Evolutionary conservation across 2,888 invertebrate species (phyloP).

Genomic region (Biston stratarius): DNA sequence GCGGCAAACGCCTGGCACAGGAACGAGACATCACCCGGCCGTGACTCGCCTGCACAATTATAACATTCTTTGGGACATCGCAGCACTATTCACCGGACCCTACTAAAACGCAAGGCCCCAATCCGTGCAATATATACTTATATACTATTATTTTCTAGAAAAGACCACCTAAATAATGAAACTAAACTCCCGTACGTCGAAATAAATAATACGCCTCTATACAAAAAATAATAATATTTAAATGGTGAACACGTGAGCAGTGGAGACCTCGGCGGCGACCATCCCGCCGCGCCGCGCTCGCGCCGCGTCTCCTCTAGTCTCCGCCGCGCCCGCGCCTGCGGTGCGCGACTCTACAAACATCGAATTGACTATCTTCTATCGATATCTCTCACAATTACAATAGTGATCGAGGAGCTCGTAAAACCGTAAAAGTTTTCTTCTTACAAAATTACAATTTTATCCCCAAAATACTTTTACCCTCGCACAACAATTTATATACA

Average conservation of each 20-base stretch:
- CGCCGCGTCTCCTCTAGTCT: too few relatives aligned
- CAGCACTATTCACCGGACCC: conserved; percentile 78
- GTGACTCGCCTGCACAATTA: conserved; percentile 67
- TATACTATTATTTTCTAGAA: conserved; percentile 76
- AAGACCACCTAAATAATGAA: conserved; percentile 67
- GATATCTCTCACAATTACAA: conserved; percentile 81
- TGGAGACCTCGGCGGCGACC: conserved; percentile 61
- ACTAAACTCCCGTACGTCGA: conserved; percentile 72
- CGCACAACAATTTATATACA: conserved; percentile 63
- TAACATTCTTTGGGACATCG: conserved; percentile 83
- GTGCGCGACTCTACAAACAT: conserved; percentile 40
- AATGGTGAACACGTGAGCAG: conserved; percentile 82
- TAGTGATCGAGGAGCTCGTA: conserved; percentile 80
- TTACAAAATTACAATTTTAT: conserved; percentile 79
- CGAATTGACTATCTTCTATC: conserved; percentile 72
- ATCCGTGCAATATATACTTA: conserved; percentile 76
- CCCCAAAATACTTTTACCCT: conserved; percentile 71
- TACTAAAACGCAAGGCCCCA: conserved; percentile 83
- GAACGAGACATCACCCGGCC: conserved; percentile 57
- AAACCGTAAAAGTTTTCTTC: conserved; percentile 69
- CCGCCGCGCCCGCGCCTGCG: conserved; percentile 44
- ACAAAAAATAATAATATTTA: conserved; percentile 81
- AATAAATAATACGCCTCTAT: conserved; percentile 85
- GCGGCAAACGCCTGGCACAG: conserved; percentile 39
- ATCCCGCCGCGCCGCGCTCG: conserved; percentile 27